phyloP scores from a whole-genome alignment of 2,113 vertebrate genomes.

The Dendrocopos noguchii region DNA sequence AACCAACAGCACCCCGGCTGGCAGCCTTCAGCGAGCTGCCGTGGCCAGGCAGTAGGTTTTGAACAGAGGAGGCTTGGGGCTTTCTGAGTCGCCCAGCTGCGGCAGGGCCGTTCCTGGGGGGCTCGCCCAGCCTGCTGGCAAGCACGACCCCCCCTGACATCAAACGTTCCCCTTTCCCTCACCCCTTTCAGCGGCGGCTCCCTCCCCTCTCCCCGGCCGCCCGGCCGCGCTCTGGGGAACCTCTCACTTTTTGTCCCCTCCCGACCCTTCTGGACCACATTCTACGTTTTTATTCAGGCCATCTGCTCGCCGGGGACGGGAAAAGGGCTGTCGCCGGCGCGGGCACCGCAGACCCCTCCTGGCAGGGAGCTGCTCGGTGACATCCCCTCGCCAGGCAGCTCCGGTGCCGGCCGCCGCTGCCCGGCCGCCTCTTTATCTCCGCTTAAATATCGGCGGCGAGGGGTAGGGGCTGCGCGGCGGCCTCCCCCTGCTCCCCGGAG shows the following conservation, averaged over 20 bases:
- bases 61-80: conserved; percentile 57
- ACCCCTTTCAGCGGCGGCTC: conserved; percentile 71
- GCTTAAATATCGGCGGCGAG: conserved; percentile 68
- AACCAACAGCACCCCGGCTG: not conserved
- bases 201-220: conserved; percentile 82
- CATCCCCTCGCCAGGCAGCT: not conserved
- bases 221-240: conserved; percentile 87
- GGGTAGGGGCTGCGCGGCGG: conserved; percentile 65
- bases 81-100: conserved; percentile 79
- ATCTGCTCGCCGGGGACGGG: conserved; percentile 87
- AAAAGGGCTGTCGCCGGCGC: not conserved
- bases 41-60: conserved; percentile 50
- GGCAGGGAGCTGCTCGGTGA: conserved; percentile 26
- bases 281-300: conserved; percentile 90
- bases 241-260: conserved; percentile 92
- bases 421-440: conserved; percentile 37
- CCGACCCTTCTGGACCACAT: conserved; percentile 88
- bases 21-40: not conserved
- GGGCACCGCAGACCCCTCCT: not conserved
- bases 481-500: conserved; percentile 72
- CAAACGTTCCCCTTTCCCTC: conserved; percentile 75
- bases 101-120: not conserved
- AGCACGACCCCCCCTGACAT: conserved; percentile 60
- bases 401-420: not conserved
- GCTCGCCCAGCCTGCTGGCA: not conserved